Evolutionary conservation across 2,888 invertebrate genomes (phyloP).

Genomic region (Tromatobia lineatoria): DNA sequence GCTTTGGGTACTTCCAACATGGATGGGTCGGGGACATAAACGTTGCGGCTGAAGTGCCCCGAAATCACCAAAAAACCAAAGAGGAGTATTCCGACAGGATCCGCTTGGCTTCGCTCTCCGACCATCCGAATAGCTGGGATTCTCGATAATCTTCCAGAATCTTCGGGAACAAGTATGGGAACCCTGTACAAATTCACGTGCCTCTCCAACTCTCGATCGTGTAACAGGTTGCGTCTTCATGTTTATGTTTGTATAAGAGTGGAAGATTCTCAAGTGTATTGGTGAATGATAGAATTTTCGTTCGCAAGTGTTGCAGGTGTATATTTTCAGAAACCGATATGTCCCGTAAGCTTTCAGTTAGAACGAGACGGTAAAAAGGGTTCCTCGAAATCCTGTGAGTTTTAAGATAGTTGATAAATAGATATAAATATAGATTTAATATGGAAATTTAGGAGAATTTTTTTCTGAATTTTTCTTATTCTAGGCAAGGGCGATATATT

Average conservation of each 20-base stretch:
- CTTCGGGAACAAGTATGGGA: conserved; percentile 52
- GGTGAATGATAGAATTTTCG: background rate
- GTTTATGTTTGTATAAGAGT: too few species aligned
- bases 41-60: conserved; percentile 44
- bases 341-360: background rate
- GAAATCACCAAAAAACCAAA: background rate
- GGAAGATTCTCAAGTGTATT: background rate
- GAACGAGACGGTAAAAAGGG: background rate
- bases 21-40: conserved; percentile 33
- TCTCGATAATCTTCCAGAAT: conserved; percentile 71
- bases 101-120: conserved; percentile 30
- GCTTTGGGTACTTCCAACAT: conserved; percentile 15
- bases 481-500: background rate
- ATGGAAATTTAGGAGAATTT: background rate
- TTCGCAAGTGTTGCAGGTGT: background rate
- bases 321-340: background rate
- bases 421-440: background rate
- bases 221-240: conserved; percentile 1
- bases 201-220: background rate
- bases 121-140: conserved; percentile 68
- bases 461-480: background rate
- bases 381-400: background rate
- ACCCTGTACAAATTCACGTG: conserved; percentile 43
- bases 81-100: conserved; percentile 48
- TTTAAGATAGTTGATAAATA: too few species aligned